A percentile compares a stretch with the other conserved stretches of the same genome.
Conservation (phyloP, 2,797 vertebrate species). For the Sebastolobus altivelis region DNA sequence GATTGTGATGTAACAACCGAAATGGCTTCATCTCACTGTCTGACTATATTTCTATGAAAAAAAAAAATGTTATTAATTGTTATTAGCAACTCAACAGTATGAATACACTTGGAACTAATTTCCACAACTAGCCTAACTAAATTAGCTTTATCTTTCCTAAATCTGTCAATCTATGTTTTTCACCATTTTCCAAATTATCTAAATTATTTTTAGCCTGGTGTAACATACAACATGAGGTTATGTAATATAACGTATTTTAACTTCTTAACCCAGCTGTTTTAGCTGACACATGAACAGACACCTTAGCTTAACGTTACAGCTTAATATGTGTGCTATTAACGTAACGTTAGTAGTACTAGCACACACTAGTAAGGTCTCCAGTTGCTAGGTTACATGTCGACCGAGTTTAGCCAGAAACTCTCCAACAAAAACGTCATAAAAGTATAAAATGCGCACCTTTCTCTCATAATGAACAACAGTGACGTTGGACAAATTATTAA, state of each 20-base stretch:
- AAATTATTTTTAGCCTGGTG: too few relatives aligned
- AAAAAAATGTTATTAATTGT: too few relatives aligned
- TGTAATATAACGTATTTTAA: background rate
- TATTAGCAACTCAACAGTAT: too few relatives aligned
- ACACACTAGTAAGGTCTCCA: too few relatives aligned
- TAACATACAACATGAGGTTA: too few relatives aligned
- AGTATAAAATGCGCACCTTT: background rate
- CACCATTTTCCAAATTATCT: too few relatives aligned
- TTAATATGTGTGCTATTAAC: background rate
- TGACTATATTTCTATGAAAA: too few relatives aligned
- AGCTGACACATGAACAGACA: background rate
- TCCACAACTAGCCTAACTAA: too few relatives aligned
- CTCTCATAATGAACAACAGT: background rate
- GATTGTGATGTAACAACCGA: background rate
- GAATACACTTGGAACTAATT: too few relatives aligned
- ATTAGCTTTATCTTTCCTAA: too few relatives aligned
- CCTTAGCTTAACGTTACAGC: too few relatives aligned
- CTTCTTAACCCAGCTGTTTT: background rate
- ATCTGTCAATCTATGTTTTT: too few relatives aligned
- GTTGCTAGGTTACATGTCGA: background rate
- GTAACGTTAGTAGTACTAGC: background rate
- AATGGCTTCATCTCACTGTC: background rate
- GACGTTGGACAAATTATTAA: background rate
- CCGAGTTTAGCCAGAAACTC: background rate
- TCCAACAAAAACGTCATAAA: background rate